Evolutionary conservation across 2,797 vertebrate species (phyloP).

Genomic region (Premnoplex brunnescens): DNA sequence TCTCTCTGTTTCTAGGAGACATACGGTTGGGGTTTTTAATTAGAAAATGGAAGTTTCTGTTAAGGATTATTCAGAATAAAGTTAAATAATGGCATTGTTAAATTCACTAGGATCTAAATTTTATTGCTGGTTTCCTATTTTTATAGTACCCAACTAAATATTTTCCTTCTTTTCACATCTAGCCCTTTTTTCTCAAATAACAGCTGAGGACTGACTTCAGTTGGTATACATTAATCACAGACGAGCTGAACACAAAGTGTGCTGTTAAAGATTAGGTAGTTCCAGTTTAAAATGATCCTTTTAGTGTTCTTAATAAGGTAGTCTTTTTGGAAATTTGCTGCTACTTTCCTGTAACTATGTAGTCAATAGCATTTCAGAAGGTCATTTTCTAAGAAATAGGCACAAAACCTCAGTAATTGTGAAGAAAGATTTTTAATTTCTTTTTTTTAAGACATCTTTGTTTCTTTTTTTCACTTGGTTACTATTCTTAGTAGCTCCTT

Average conservation of each 20-base stretch:
- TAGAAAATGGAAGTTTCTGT: conserved; percentile 20
- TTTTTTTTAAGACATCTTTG: not conserved
- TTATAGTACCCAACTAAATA: not conserved
- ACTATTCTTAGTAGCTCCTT: not conserved
- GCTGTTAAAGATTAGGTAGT: not conserved
- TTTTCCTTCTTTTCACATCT: not conserved
- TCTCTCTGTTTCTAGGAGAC: not conserved
- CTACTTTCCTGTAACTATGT: not conserved
- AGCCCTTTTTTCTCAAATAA: not conserved
- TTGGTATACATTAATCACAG: not conserved
- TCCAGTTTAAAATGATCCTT: not conserved
- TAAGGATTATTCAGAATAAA: not conserved
- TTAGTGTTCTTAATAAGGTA: not conserved
- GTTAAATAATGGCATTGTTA: not conserved
- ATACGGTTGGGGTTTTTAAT: not conserved
- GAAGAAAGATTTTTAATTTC: not conserved
- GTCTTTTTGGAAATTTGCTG: not conserved
- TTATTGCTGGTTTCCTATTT: not conserved
- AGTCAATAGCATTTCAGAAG: not conserved
- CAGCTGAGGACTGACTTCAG: not conserved
- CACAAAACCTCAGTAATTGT: not conserved
- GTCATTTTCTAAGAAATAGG: rapidly evolving
- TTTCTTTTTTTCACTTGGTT: not conserved
- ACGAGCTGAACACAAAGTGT: not conserved
- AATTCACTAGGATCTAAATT: conserved; percentile 1